Evolutionary conservation across 2,797 vertebrate species (phyloP).

Genomic region (Chiropotes sagulatus): DNA sequence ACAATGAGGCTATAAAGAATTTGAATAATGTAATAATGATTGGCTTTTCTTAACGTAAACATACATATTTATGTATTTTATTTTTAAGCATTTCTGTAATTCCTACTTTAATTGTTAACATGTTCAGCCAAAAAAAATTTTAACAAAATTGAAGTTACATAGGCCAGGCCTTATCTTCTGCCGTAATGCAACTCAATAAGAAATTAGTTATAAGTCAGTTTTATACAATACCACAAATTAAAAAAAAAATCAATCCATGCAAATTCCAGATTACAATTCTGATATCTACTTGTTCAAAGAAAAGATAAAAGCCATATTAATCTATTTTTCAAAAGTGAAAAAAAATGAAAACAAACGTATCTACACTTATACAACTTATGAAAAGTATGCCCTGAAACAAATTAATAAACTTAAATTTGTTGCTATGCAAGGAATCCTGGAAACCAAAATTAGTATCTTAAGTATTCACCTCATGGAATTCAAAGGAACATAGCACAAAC

Average conservation of each 20-base stretch:
- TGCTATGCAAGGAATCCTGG: neutral
- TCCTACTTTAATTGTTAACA: neutral
- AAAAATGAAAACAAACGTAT: neutral
- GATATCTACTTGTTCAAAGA: neutral
- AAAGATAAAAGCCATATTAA: neutral
- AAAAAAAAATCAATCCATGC: neutral
- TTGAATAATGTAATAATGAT: neutral
- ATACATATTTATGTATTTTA: neutral
- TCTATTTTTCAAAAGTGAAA: neutral
- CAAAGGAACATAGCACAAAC: neutral
- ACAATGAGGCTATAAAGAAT: neutral
- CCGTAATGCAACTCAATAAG: neutral
- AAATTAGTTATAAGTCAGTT: neutral
- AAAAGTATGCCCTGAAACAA: neutral
- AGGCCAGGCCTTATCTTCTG: neutral
- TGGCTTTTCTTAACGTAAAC: neutral
- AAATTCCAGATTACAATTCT: neutral
- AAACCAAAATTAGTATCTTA: neutral
- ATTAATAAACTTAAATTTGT: neutral
- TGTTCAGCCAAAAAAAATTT: neutral
- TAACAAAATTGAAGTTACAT: neutral
- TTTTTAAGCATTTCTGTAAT: neutral
- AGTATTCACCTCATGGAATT: neutral
- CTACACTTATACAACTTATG: neutral
- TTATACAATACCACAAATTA: neutral